These are phyloP conservation scores for Aleiodes leptofemur DNA, from an alignment of 2,888 invertebrate species.

Conservation along the genomic window DNA sequence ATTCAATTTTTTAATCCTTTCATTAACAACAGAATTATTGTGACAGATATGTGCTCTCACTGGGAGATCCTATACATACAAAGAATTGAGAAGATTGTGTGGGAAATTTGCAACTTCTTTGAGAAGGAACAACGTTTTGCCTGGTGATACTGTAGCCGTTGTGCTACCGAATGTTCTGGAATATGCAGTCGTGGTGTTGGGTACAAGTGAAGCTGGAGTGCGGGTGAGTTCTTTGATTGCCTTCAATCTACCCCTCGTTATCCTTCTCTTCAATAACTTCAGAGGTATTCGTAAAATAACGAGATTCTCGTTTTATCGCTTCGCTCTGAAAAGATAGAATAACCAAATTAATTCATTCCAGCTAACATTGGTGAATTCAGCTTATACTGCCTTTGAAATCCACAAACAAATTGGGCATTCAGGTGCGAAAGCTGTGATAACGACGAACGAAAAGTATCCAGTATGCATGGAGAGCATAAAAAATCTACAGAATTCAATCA, in stretches of 20 bases:
- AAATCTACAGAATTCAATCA: constrained; percentile 49
- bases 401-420: constrained; percentile 58
- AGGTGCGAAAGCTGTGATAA: constrained; percentile 59
- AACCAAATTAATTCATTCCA: constrained; percentile 33
- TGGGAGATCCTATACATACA: constrained; percentile 66
- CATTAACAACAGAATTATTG: background rate
- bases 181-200: constrained; percentile 60
- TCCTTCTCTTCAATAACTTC: background rate
- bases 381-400: constrained; percentile 60
- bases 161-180: constrained; percentile 71
- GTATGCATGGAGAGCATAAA: constrained; percentile 48
- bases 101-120: constrained; percentile 65
- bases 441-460: constrained; percentile 45
- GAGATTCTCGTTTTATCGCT: too few species aligned
- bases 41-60: constrained; percentile 58
- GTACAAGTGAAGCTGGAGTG: constrained; percentile 55
- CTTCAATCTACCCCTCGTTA: background rate
- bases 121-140: constrained; percentile 62
- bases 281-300: background rate
- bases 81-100: constrained; percentile 59
- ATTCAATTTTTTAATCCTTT: too few species aligned
- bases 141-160: constrained; percentile 67
- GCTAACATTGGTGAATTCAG: constrained; percentile 57
- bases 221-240: background rate
- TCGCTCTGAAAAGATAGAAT: too few species aligned